Percentiles rank a stretch among this genome's conserved stretches.
phyloP scores from a whole-genome alignment of 2,113 vertebrate species.

The Pelobates fuscus region DNA sequence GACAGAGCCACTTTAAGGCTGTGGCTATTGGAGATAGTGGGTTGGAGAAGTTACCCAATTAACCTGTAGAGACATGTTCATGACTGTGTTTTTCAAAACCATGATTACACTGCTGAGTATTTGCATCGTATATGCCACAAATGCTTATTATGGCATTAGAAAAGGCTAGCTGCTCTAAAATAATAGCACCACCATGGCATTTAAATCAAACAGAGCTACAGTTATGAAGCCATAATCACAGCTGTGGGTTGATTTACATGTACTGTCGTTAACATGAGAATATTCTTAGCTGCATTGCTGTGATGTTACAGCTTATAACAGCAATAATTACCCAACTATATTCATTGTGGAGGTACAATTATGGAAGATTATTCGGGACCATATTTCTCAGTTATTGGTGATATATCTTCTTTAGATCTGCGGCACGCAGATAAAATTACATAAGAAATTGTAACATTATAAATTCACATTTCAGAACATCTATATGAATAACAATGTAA shows the following conservation, averaged over 20 bases:
- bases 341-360: constrained; percentile 29
- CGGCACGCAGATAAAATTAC: not conserved
- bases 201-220: constrained; percentile 30
- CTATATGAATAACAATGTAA: no score
- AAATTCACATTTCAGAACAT: not conserved
- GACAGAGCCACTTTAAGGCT: no score
- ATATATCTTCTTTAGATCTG: constrained; percentile 6
- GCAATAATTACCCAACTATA: constrained; percentile 29
- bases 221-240: constrained; percentile 31
- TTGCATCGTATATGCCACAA: constrained; percentile 40
- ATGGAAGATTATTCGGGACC: constrained; percentile 19
- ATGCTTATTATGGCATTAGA: constrained; percentile 34
- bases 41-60: not conserved
- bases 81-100: not conserved
- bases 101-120: constrained; percentile 2
- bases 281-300: not conserved
- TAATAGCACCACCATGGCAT: constrained; percentile 28
- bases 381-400: constrained; percentile 7
- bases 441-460: not conserved
- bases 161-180: constrained; percentile 10
- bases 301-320: constrained; percentile 4
- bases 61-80: not conserved
- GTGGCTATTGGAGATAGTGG: not conserved
- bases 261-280: constrained; percentile 12
- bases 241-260: constrained; percentile 21